These are phyloP conservation scores for Phyllostomus hastatus DNA, from an alignment of 2,113 vertebrate species.

Conservation along the genomic window DNA sequence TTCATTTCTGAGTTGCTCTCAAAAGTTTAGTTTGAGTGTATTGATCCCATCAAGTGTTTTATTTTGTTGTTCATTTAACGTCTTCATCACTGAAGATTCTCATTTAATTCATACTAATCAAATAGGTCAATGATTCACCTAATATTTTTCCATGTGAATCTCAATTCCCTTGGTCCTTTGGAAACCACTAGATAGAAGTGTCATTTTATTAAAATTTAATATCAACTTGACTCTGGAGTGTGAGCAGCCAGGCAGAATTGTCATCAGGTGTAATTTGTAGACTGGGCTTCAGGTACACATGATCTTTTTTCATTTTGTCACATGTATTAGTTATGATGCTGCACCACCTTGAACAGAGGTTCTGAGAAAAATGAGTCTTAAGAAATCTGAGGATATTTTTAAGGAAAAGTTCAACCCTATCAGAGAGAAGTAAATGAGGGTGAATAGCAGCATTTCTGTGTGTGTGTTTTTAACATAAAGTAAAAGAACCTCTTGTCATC, in stretches of 20 bases:
- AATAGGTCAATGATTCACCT: neutral
- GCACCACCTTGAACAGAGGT: neutral
- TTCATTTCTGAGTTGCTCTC: neutral
- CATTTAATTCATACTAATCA: constrained; percentile 16
- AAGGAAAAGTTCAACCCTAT: constrained; percentile 6
- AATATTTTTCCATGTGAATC: constrained; percentile 37
- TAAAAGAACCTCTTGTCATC: constrained; percentile 2
- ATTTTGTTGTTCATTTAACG: constrained; percentile 20
- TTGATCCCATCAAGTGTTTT: constrained; percentile 4
- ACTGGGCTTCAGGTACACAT: neutral
- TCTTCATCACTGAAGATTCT: neutral
- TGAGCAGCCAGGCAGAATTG: constrained; percentile 12
- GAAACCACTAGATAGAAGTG: neutral
- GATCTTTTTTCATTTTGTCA: neutral
- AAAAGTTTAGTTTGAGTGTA: constrained; percentile 16
- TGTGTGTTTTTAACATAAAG: neutral
- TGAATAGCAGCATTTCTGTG: constrained; percentile 22
- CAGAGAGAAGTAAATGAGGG: constrained; percentile 37
- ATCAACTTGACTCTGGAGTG: constrained; percentile 31
- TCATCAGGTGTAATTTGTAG: constrained; percentile 21
- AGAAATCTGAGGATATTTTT: constrained; percentile 11
- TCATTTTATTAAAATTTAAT: constrained; percentile 58
- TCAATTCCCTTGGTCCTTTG: constrained; percentile 15
- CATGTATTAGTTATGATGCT: neutral
- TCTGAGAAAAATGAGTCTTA: neutral